Evolutionary conservation across 2,888 invertebrate genomes (phyloP), one percentile per base, ranked within the genome.

Genomic region (Apamea monoglypha): DNA sequence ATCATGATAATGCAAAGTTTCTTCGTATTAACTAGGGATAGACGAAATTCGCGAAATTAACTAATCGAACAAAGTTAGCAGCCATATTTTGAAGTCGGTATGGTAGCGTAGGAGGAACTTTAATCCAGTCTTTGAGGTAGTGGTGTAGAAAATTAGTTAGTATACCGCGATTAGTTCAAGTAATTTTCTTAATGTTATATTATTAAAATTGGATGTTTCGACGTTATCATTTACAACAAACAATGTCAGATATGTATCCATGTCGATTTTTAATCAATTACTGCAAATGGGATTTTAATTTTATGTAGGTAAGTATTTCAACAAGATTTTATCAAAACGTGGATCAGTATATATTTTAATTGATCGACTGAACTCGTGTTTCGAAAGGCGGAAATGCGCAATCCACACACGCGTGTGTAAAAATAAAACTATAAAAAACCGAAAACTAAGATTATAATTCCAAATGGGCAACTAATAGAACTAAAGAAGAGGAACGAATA

Each of bases 11-110:
- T 69, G 44, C 63, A 36, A 75, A 76, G 29, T 71, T 74, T 18
- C 67, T 16, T 59, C 59, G n/a, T n/a, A 59, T 14, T 59, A 85
- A 86, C 85, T 85, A 87, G 59, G 12, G 18, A 12, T 40, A 53
- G 21, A 36, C 8, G 44, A 29, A 53, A 66, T 78, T 84, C 21
- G 21, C 10, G 40, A 66, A 76, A 73, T 80, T 68, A 75, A 75
- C 74, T 84, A 70, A 75, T 77, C 80, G 50, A 70, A 84, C 64
- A 50, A 84, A 85, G 80, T 86, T 86, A 67, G 80, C 66, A 69
- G 7, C 21, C 71, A 80, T 82, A 84, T 82, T 82, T 82, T 80
- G 76, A 83, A 61, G 53, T 36, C 0, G 36, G 78, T 87, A 81
- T 77, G 82, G 61, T 85, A 85, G 78, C 72, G 70, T 76, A 78